These are phyloP conservation scores for Mechanitis messenoides DNA, from an alignment of 2,888 invertebrate species.

Conservation along the genomic window DNA sequence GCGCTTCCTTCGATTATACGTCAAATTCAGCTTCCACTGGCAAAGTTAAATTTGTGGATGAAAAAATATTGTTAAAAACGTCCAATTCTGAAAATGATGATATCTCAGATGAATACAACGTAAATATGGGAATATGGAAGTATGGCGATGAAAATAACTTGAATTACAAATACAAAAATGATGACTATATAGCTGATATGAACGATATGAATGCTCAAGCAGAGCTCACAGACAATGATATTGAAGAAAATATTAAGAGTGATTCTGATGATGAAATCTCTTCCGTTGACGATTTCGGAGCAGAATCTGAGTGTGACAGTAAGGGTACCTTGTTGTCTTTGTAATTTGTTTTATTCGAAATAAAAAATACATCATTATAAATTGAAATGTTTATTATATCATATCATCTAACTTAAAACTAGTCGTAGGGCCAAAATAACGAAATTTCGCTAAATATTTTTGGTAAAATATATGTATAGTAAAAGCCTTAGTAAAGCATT, in stretches of 20 bases:
- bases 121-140: too few relatives aligned
- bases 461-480: constrained; percentile 24
- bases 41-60: constrained; percentile 7
- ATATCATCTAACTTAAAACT: constrained; percentile 41
- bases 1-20: background rate
- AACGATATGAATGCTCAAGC: background rate
- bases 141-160: too few relatives aligned
- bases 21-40: background rate
- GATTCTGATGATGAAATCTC: constrained; percentile 6
- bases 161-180: constrained; percentile 6
- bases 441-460: constrained; percentile 26
- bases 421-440: constrained; percentile 38
- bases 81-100: background rate
- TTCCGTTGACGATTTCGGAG: constrained; percentile 9
- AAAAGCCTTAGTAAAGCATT: constrained; percentile 3
- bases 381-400: constrained; percentile 49
- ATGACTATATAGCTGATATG: constrained; percentile 13
- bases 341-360: constrained; percentile 9
- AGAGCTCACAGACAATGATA: constrained; percentile 20
- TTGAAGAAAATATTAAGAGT: constrained; percentile 14
- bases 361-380: constrained; percentile 26
- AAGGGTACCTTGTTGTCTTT: background rate
- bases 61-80: constrained; percentile 1
- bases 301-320: background rate
- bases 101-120: too few relatives aligned